A percentile compares a stretch with the other conserved stretches of the same genome.
These are phyloP conservation scores for Malthinus flaveolus DNA, from an alignment of 2,888 invertebrate genomes.

Conservation along the genomic window DNA sequence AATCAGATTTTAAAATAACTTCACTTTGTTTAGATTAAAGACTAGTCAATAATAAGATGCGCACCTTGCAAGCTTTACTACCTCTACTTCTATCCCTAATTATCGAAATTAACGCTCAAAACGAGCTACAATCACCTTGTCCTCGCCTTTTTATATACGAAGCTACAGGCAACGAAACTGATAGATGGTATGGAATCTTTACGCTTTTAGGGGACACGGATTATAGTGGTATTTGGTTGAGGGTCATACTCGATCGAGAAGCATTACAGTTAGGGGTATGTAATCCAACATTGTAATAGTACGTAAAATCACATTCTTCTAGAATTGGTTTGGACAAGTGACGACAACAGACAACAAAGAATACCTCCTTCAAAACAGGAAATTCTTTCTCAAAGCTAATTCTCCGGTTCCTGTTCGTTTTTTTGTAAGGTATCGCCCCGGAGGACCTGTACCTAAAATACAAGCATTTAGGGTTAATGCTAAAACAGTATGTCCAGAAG, in stretches of 20 bases:
- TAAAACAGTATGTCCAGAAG: slow-evolving; percentile 60
- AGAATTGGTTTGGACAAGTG: slow-evolving; percentile 64
- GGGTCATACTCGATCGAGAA: slow-evolving; percentile 52
- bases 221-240: slow-evolving; percentile 56
- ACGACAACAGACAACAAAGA: slow-evolving; percentile 59
- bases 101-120: background rate
- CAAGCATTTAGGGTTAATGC: slow-evolving; percentile 62
- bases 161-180: slow-evolving; percentile 57
- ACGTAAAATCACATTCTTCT: slow-evolving; percentile 28
- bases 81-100: no score
- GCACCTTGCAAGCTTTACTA: no score
- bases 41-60: no score
- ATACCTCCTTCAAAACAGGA: slow-evolving; percentile 60
- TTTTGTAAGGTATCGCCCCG: slow-evolving; percentile 62
- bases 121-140: slow-evolving; percentile 53
- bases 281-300: background rate
- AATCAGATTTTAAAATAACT: no score
- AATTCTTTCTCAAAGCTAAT: slow-evolving; percentile 61
- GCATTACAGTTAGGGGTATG: slow-evolving; percentile 26
- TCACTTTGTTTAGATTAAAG: no score
- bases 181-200: slow-evolving; percentile 66
- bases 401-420: slow-evolving; percentile 61
- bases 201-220: slow-evolving; percentile 59
- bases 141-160: slow-evolving; percentile 63
- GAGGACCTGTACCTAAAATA: slow-evolving; percentile 55